phyloP scores from a whole-genome alignment of 2,888 invertebrate species.

The Mycalesis mineus region DNA sequence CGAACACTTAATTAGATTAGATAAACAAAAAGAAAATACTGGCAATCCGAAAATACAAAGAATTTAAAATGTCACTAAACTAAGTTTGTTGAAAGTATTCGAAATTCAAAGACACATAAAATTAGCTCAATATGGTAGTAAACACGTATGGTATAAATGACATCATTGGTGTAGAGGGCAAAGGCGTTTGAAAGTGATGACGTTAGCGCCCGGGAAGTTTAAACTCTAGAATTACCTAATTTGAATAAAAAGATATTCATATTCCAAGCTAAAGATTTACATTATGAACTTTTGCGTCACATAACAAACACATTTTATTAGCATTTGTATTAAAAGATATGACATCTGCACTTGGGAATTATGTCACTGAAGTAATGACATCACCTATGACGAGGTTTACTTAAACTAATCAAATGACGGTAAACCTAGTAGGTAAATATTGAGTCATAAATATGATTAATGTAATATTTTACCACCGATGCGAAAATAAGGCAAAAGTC shows the following conservation, averaged over 20 bases:
- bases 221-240: background rate
- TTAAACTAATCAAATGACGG: slow-evolving; percentile 1
- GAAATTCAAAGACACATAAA: slow-evolving; percentile 27
- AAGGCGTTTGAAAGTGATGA: slow-evolving; percentile 30
- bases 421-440: background rate
- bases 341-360: slow-evolving; percentile 29
- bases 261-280: no score
- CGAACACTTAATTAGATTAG: no score
- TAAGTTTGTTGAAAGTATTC: background rate
- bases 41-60: no score
- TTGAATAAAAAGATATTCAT: background rate
- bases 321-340: background rate
- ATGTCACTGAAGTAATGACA: slow-evolving; percentile 45
- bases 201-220: slow-evolving; percentile 20
- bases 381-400: slow-evolving; percentile 30
- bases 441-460: slow-evolving; percentile 10
- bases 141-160: slow-evolving; percentile 39
- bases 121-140: slow-evolving; percentile 17
- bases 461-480: background rate
- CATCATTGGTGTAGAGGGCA: slow-evolving; percentile 37
- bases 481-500: no score
- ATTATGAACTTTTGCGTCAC: background rate
- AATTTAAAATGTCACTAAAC: no score
- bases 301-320: background rate
- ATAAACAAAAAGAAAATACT: no score